Evolutionary conservation across 37 sponge, comb jelly and placozoan genomes (phyloP), one percentile per base, ranked within the genome.

Genomic region (Eunapius fragilis): DNA sequence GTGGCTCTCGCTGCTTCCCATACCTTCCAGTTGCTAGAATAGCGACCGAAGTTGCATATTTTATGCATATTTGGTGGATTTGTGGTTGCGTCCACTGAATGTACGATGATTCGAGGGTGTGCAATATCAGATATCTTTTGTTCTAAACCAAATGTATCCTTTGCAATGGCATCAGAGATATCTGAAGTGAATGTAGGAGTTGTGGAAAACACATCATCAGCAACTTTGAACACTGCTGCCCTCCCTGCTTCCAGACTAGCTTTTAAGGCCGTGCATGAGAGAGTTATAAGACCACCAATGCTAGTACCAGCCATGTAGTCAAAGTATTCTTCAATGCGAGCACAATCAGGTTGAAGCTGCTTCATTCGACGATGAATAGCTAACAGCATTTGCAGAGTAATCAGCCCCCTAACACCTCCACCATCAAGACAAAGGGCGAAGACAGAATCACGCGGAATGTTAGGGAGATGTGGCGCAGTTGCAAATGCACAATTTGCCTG

Each of bases 221-320:
- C 69, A 27, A 77, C 48, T 25, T 78, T 47, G 27, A 84, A 80
- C 38, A 85, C 34, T 33, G 74, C 38, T 25, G 79, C 71, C 31
- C 75, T 50, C 4, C 33, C 22, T 10, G 79, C 80, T 35, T 81
- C 35, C 30, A 78, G 33, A 31, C 13, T 31, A 27, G 72, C 86
- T 28, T 70, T 69, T 25, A 34, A 5, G 50, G 32, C 80, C 2
- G 38, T 36, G 41, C 85, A 25, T 38, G 69, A 73, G 12, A 77
- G 38, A 26, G 86, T 27, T 6, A 86, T 68, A 81, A 93, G 74
- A 36, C 80, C 86, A 22, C 93, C 93, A 19, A 87, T 75, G 82
- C 93, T 93, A 67, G 93, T 93, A 17, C 93, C 93, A 11, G 87
- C 92, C 26, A 87, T 67, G 78, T 71, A 87, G 68, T 92, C 92